A percentile compares a stretch with the other conserved stretches of the same genome.
These are phyloP conservation scores for Hemichromis elongatus DNA, from an alignment of 2,113 vertebrate genomes.

Conservation along the genomic window DNA sequence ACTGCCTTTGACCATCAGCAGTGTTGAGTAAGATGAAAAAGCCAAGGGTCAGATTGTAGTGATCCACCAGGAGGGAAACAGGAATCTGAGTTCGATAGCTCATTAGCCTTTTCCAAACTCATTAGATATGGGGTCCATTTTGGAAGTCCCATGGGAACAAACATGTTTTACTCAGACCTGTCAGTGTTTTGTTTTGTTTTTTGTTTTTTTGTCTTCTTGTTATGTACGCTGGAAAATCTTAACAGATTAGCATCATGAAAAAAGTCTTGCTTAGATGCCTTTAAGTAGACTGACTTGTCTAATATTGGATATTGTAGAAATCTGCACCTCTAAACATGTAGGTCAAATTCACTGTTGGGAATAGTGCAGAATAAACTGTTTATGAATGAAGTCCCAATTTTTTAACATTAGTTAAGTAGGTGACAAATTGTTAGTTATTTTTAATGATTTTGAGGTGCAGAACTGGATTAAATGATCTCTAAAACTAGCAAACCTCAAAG, in stretches of 20 bases:
- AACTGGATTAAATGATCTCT: background rate
- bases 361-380: background rate
- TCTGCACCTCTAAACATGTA: background rate
- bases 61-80: conserved; percentile 23
- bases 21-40: conserved; percentile 12
- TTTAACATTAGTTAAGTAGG: background rate
- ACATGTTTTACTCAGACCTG: background rate
- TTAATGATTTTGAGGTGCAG: background rate
- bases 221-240: background rate
- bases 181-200: background rate
- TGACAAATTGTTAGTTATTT: background rate
- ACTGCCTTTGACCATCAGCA: conserved; percentile 38
- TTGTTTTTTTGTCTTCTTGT: background rate
- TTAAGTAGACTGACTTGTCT: background rate
- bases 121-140: conserved; percentile 43
- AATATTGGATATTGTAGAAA: background rate
- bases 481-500: background rate
- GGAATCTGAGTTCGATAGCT: conserved; percentile 33
- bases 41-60: conserved; percentile 19
- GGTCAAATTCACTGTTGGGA: conserved; percentile 3
- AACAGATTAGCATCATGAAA: background rate
- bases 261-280: background rate
- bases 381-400: background rate
- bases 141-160: background rate
- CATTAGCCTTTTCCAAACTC: conserved; percentile 48